Base-by-base conservation (phyloP, 2,113 vertebrate genomes). In the Caloenas nicobarica region DNA sequence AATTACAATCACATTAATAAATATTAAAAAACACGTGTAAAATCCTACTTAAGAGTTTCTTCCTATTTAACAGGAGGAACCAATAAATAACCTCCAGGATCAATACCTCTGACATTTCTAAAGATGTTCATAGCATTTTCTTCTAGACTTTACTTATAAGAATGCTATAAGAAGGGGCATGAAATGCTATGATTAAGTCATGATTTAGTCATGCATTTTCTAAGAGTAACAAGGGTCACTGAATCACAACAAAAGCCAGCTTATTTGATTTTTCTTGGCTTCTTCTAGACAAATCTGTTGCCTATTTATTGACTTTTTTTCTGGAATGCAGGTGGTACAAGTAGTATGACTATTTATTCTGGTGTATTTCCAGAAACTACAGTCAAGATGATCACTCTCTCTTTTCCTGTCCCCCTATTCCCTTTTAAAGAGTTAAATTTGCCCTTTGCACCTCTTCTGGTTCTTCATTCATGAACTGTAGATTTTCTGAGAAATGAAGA, bases 401-500 rank as follows among this genome's bases (percentile, higher is more conserved):
- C 26, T 65, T 80, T 60, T 65, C 18, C 24, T 53, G 26, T 17
- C 8, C 7, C 6, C 8, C 10, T 61, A 10, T 66, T 91, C 22
- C 3, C 6, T 51, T 80, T 77, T 17, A 36, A 60, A 33, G 24
- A 56, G 34, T 16, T 48, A 6, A 0, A 1, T 53, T 66, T 54
- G 17, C 9, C 13, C 5, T 73, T 81, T 69, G 65, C 18, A 31
- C 5, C 7, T 79, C 18, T 78, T 57, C 38, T 64, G 7, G 16
- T 24, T 9, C 15, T 74, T 66, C 9, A 3, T 3, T 4, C 1
- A 51, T 1, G 4, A 7, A 44, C 14, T 36, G 11, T 28, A 23
- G 10, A 19, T 74, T 62, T 78, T 57, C 29, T 62, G 40, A 60
- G 34, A 57, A 76, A 23, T 51, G 29, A 86, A 50, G 46, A 36